Conservation (phyloP, 1,140 invertebrate species). For the Elymnias hypermnestra region DNA sequence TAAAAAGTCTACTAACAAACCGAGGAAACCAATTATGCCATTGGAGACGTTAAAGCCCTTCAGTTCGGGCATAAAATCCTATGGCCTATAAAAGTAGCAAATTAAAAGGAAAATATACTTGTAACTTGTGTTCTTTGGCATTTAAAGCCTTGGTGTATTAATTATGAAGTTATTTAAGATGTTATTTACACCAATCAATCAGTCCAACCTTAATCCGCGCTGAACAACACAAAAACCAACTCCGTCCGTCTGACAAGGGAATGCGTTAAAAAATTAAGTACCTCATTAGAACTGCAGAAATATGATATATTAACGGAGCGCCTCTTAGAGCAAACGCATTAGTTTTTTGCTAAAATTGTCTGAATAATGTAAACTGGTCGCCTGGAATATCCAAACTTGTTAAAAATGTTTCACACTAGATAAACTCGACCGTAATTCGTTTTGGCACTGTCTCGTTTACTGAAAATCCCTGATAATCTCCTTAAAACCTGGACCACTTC, state of each 20-base stretch:
- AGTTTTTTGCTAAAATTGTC: slow-evolving; percentile 20
- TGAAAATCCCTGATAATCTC: too few species aligned
- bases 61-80: too few species aligned
- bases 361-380: slow-evolving; percentile 10
- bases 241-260: slow-evolving; percentile 13
- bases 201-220: slow-evolving; percentile 15
- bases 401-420: too few species aligned
- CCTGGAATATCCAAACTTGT: too few species aligned
- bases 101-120: too few species aligned
- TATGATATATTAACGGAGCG: slow-evolving; percentile 21
- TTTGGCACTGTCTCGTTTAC: too few species aligned
- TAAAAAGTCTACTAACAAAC: too few species aligned
- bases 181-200: slow-evolving; percentile 9
- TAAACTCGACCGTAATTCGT: too few species aligned
- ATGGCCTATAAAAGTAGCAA: too few species aligned
- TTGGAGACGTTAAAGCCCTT: too few species aligned
- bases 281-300: slow-evolving; percentile 23
- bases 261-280: slow-evolving; percentile 26
- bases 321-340: slow-evolving; percentile 4
- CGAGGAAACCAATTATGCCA: too few species aligned
- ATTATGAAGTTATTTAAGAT: slow-evolving; percentile 13
- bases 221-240: slow-evolving; percentile 9
- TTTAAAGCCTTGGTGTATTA: not conserved
- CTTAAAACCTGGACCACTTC: too few species aligned
- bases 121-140: not conserved